Evolutionary conservation across 2,888 invertebrate species (phyloP), one percentile per base, ranked within the genome.

Genomic region (Dioctria linearis): DNA sequence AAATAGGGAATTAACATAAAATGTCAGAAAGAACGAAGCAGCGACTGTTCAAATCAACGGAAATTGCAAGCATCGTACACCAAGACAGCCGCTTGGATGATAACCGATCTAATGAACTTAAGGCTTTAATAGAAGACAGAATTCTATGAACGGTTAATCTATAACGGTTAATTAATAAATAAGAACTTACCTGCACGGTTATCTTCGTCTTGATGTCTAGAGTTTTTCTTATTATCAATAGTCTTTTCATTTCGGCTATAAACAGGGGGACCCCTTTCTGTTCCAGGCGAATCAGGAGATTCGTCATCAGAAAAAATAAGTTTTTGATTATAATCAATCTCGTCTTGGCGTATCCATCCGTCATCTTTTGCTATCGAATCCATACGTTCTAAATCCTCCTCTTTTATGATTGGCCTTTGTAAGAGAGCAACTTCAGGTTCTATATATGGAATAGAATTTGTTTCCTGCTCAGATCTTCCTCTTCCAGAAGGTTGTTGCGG

Each of bases 291-390:
- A 37, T 84, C 84, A 43, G 87, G 87, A 78, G 90, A 90, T 88
- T 98, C 98, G 86, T 97, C 97, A 90, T 98, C 98, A 86, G 97
- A 97, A 90, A 98, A 98, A 84, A 95, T 94, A 87, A 98, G 90
- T 89, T 97, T 97, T 90, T 97, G 96, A 90, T 96, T 96, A 87
- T 97, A 98, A 90, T 98, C 97, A 87, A 98, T 96, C 88, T 97
- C 97, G 87, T 96, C 96, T 86, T 96, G 94, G 84, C 94, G 94
- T 81, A 96, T 95, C 98, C 98, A 98, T 83, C 97, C 97, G 86
- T 95, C 94, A 86, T 96, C 95, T 85, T 95, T 93, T 65, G 95
- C 93, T 84, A 97, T 95, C 87, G 97, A 95, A 89, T 98, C 98
- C 91, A 98, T 94, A 81, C 95, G 95, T 86, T 94, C 95, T 85